phyloP scores from a whole-genome alignment of 2,888 invertebrate genomes.

The Epirrhoe tristata region DNA sequence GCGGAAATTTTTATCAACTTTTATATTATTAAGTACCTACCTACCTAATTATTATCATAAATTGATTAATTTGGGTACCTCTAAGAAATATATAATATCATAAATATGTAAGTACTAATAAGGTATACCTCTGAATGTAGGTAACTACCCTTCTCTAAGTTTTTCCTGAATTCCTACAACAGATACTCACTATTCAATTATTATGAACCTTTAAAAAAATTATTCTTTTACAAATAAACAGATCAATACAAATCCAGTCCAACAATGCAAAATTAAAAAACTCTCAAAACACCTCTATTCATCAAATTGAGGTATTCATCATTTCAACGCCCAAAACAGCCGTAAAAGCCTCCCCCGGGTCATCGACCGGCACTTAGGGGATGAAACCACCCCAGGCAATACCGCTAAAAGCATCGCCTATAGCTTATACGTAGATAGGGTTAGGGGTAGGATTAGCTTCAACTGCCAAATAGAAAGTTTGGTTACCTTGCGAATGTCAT shows the following conservation, averaged over 20 bases:
- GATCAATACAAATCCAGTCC: neutral
- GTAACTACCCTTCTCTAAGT: no score
- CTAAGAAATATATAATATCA: no score
- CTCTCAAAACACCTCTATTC: slow-evolving; percentile 12
- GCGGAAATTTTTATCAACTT: no score
- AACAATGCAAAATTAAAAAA: neutral
- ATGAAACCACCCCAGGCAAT: slow-evolving; percentile 59
- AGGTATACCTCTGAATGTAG: no score
- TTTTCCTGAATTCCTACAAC: no score
- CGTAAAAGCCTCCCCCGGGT: slow-evolving; percentile 60
- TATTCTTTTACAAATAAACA: no score
- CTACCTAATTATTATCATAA: no score
- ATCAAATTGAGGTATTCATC: slow-evolving; percentile 34
- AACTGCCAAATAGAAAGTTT: slow-evolving; percentile 20
- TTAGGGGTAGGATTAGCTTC: slow-evolving; percentile 30
- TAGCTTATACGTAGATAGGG: slow-evolving; percentile 44
- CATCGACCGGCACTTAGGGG: slow-evolving; percentile 66
- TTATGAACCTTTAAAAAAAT: no score
- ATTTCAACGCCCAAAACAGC: slow-evolving; percentile 59
- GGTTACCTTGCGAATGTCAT: neutral
- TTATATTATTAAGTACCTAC: no score
- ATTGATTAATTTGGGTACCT: no score
- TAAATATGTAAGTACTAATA: no score
- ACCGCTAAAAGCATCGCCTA: slow-evolving; percentile 72
- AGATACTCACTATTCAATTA: no score